A percentile compares a stretch with the other conserved stretches of the same genome.
Evolutionary conservation across 1,140 invertebrate genomes (phyloP).

Genomic region (Campodea augens): DNA sequence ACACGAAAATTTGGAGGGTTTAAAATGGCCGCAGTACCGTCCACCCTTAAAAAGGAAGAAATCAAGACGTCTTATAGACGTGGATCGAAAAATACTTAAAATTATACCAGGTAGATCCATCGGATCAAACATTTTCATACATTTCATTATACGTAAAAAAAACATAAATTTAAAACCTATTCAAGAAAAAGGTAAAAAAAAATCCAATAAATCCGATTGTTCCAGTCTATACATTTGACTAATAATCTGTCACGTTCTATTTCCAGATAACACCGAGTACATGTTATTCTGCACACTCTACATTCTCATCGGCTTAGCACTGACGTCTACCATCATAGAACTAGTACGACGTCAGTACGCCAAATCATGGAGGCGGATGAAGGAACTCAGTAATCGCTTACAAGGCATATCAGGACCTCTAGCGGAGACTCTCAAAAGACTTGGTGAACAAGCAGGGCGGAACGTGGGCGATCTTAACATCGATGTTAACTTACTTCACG

Average conservation of each 20-base stretch:
- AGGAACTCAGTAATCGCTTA: constrained; percentile 24
- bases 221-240: no score
- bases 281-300: constrained; percentile 80
- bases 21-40: no score
- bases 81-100: no score
- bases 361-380: constrained; percentile 52
- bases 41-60: no score
- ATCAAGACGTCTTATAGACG: no score
- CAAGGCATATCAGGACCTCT: constrained; percentile 56
- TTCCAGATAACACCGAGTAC: constrained; percentile 58
- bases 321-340: constrained; percentile 89
- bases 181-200: no score
- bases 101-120: no score
- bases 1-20: no score
- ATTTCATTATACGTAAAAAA: no score
- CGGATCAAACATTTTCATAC: no score
- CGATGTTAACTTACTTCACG: constrained; percentile 30
- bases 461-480: constrained; percentile 24
- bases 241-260: constrained; percentile 7
- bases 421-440: constrained; percentile 48
- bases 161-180: no score
- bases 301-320: constrained; percentile 76
- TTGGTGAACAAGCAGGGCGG: constrained; percentile 48
- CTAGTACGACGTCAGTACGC: constrained; percentile 64
- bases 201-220: no score